Evolutionary conservation across 2,888 invertebrate genomes (phyloP), one percentile per base, ranked within the genome.

Genomic region (Alcis repandata): DNA sequence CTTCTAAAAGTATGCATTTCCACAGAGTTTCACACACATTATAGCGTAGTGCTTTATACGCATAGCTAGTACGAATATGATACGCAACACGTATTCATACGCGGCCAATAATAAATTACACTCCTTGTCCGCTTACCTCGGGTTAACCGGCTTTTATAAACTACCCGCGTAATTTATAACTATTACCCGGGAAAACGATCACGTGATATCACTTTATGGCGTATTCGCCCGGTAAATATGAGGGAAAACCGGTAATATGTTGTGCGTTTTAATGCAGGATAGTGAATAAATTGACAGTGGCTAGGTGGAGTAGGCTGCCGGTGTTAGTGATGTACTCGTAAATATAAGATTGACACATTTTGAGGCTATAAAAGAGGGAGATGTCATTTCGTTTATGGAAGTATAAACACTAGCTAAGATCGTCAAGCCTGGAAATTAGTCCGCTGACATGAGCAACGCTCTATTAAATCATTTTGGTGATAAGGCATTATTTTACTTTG

Each of bases 121-220:
- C 86, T 85, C 84, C 89, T 88, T 91, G 92, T 91, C 91, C 91
- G 89, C 91, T 90, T 91, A 92, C 92, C 92, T 91, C 90, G 90
- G 91, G 92, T 91, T 92, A 92, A 93, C 92, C 91, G 92, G 92
- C 92, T 92, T 92, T 93, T 93, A 93, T 93, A 93, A 93, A 93
- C 91, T 92, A 92, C 90, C 90, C 87, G 79, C 83, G 90, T 93
- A 93, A 91, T 93, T 92, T 93, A 93, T 93, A 93, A 93, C 92
- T 92, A 92, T 92, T 92, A 92, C 91, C 90, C 89, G 84, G 83
- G 88, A 87, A 89, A 90, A 87, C 92, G 92, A 91, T 92, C 92
- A 92, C 89, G 91, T 90, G 91, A 91, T 92, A 92, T 92, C 91
- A 92, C 91, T 92, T 92, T 92, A 92, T 92, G 88, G 91, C 89